Conservation (phyloP, 2,113 vertebrate genomes). For the Puntigrus tetrazona region DNA sequence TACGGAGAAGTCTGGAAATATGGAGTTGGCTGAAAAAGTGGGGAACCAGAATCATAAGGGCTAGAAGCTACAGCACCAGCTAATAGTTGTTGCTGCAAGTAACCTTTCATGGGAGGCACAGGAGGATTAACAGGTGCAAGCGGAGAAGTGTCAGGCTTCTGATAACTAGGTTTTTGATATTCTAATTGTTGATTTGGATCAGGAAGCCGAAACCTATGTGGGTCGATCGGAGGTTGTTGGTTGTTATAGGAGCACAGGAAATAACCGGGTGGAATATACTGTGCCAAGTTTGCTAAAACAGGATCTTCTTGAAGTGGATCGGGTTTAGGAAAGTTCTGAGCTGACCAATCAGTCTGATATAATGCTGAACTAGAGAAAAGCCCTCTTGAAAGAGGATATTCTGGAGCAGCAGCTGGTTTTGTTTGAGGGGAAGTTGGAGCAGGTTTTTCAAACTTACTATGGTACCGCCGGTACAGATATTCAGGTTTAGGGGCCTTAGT, state of each 20-base stretch:
- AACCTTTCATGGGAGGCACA: background rate
- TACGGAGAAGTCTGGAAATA: background rate
- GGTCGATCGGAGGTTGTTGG: background rate
- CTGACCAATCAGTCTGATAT: background rate
- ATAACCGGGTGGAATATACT: slow-evolving; percentile 15
- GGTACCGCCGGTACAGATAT: background rate
- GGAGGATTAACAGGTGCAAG: background rate
- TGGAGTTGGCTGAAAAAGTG: background rate
- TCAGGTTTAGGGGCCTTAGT: background rate
- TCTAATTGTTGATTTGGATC: background rate
- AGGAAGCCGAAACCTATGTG: background rate
- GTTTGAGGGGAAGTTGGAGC: background rate
- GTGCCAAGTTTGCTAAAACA: background rate
- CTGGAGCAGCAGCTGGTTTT: background rate
- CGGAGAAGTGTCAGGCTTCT: background rate
- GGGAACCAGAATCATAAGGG: background rate
- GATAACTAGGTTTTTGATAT: background rate
- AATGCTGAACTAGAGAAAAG: background rate
- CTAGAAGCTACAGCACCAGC: background rate
- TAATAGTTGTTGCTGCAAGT: background rate
- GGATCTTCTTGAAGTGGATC: background rate
- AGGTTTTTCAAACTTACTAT: background rate
- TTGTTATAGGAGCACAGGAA: background rate
- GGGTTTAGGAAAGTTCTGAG: background rate
- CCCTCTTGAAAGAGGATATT: background rate